phyloP scores from a whole-genome alignment of 2,113 vertebrate species.

The Campylorhamphus procurvoides region DNA sequence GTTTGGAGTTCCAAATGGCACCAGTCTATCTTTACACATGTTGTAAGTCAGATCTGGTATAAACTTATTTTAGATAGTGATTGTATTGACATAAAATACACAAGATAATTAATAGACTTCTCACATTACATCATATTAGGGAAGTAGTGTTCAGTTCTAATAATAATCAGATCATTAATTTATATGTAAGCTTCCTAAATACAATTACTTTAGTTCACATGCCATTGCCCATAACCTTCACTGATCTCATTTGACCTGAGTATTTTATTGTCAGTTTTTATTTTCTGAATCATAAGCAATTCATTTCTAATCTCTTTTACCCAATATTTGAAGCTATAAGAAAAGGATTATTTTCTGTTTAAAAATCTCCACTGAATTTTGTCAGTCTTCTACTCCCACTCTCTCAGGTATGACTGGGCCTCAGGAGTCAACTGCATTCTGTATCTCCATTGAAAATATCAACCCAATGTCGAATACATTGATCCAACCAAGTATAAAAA shows the following conservation, averaged over 20 bases:
- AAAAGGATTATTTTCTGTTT: background rate
- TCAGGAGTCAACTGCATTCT: background rate
- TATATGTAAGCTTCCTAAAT: background rate
- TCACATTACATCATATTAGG: background rate
- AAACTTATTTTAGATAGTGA: background rate
- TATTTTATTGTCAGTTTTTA: background rate
- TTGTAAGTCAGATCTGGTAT: background rate
- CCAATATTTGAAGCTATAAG: background rate
- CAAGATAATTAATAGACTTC: background rate
- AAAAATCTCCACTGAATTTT: background rate
- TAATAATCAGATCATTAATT: background rate
- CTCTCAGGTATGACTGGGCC: background rate
- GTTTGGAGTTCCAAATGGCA: background rate
- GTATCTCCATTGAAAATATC: background rate
- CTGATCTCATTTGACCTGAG: background rate
- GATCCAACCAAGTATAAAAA: background rate
- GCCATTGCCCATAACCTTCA: background rate
- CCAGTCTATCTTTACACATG: background rate
- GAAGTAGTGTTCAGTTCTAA: background rate
- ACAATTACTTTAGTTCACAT: background rate
- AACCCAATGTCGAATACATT: background rate
- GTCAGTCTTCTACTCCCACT: background rate
- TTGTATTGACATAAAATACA: background rate
- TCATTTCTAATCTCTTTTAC: background rate
- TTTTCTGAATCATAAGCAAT: background rate